Evolutionary conservation across 1,140 invertebrate species (phyloP).

Genomic region (Drosophila varians): DNA sequence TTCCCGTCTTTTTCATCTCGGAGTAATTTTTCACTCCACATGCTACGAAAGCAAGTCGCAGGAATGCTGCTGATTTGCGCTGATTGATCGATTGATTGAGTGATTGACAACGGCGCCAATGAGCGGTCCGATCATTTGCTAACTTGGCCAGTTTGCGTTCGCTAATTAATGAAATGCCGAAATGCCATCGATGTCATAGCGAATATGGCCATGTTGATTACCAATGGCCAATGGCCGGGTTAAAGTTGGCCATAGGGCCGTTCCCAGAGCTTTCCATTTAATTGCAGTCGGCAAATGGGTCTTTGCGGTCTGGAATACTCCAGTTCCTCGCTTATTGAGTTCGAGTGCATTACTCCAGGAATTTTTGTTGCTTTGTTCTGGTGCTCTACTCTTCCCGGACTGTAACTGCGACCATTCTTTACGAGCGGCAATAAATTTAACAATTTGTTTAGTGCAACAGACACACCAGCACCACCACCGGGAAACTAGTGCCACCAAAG

Average conservation of each 20-base stretch:
- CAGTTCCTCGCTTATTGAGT: conserved; percentile 13
- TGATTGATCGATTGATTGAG: conserved; percentile 79
- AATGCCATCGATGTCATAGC: conserved; percentile 61
- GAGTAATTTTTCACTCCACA: conserved; percentile 73
- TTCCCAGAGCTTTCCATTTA: conserved; percentile 23
- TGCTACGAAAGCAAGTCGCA: conserved; percentile 40
- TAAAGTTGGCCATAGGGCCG: conserved; percentile 18
- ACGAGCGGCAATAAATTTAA: conserved; percentile 79
- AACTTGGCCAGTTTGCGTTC: conserved; percentile 57
- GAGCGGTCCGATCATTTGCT: conserved; percentile 45
- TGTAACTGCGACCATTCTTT: conserved; percentile 74
- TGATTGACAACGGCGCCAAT: conserved; percentile 81
- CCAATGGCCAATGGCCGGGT: neutral
- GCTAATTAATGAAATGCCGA: conserved; percentile 74
- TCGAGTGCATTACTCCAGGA: conserved; percentile 43
- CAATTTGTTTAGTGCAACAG: conserved; percentile 74
- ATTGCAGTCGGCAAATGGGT: conserved; percentile 7
- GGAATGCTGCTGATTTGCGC: conserved; percentile 60
- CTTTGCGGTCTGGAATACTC: neutral
- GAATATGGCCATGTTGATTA: conserved; percentile 32
- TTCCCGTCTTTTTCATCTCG: conserved; percentile 28
- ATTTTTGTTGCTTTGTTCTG: conserved; percentile 21
- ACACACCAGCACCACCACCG: conserved; percentile 26
- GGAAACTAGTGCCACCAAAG: conserved; percentile 7
- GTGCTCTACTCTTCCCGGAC: conserved; percentile 37